Evolutionary conservation across 1,140 invertebrate genomes (phyloP).

Genomic region (Eumaeus atala): DNA sequence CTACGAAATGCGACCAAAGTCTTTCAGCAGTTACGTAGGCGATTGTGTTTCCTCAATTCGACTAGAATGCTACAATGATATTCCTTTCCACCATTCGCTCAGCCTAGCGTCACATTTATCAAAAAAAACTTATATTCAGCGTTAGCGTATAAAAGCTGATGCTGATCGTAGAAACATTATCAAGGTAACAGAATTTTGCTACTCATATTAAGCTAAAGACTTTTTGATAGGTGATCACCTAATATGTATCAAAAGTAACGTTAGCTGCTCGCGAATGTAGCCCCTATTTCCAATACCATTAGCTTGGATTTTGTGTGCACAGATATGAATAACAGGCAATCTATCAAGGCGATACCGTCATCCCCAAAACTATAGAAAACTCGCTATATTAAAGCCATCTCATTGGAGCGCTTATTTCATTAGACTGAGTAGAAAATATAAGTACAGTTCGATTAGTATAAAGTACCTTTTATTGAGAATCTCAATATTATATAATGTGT

Average conservation of each 20-base stretch:
- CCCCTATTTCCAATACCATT: neutral
- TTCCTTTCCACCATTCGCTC: too few relatives aligned
- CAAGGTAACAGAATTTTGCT: neutral
- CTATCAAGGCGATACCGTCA: conserved; percentile 37
- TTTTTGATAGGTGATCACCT: conserved; percentile 7
- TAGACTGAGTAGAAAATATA: conserved; percentile 9
- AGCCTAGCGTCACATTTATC: too few relatives aligned
- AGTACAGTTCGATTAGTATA: too few relatives aligned
- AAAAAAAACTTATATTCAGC: too few relatives aligned
- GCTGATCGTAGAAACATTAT: neutral
- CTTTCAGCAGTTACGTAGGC: too few relatives aligned
- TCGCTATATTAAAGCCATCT: conserved; percentile 34
- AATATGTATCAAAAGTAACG: neutral
- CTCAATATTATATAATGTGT: too few relatives aligned
- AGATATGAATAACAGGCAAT: conserved; percentile 20
- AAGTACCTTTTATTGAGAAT: too few relatives aligned
- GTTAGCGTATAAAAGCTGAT: neutral
- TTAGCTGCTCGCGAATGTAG: neutral
- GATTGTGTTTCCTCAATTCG: too few relatives aligned
- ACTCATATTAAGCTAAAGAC: conserved; percentile 5
- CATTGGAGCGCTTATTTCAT: conserved; percentile 35
- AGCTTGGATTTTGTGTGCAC: neutral
- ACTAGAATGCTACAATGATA: too few relatives aligned
- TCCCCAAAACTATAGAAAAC: conserved; percentile 29
- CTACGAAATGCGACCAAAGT: too few relatives aligned